Base-by-base conservation (phyloP, 2,797 vertebrate species). In the Eulemur rubriventer region DNA sequence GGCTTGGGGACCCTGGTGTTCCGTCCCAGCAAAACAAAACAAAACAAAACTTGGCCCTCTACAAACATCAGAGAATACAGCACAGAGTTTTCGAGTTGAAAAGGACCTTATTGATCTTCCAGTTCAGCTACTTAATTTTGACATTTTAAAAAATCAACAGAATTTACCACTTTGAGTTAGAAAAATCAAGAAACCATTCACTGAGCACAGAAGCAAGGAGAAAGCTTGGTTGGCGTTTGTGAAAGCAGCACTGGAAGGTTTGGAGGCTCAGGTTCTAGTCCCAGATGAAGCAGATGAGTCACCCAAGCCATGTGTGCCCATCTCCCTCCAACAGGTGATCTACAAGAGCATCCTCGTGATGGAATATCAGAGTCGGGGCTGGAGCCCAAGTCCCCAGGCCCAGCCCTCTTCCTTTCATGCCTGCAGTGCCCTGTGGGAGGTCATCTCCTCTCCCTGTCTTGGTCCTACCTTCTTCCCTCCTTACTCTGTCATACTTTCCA, bases 111-210 rank as follows among this genome's bases (percentile, higher is more conserved):
- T 85, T 0, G 52, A 97, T 95, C 73, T 85, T 96, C 67, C 22
- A 82, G 38, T 92, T 65, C 30, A 87, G 52, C n/a, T 59, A 75
- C 38, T 94, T 97, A 89, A 94, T 89, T 95, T n/a, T 89, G 94
- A 95, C 91, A 96, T 96, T 96, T 82, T 0, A 46, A 79, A 93
- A 97, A 97, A 87, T 94, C 57, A 91, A 90, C 91, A 86, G 57
- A 94, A 93, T 95, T 95, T 91, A 81, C 63, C 76, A 79, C 65
- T 95, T 70, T 72, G 50, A 96, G 26, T 84, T 81, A 35, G n/a
- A 75, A 52, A 92, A 95, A 82, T 96, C 91, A 93, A 86, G 75
- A 93, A 85, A 26, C 26, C 69, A 94, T 89, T 69, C 81, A 89
- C 26, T 70, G 28, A 76, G 78, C 79, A 91, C 12, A 28, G 30